Evolutionary conservation across 2,888 invertebrate genomes (phyloP), one percentile per base, ranked within the genome.

Genomic region (Pseudococcus jackbeardsleyi): DNA sequence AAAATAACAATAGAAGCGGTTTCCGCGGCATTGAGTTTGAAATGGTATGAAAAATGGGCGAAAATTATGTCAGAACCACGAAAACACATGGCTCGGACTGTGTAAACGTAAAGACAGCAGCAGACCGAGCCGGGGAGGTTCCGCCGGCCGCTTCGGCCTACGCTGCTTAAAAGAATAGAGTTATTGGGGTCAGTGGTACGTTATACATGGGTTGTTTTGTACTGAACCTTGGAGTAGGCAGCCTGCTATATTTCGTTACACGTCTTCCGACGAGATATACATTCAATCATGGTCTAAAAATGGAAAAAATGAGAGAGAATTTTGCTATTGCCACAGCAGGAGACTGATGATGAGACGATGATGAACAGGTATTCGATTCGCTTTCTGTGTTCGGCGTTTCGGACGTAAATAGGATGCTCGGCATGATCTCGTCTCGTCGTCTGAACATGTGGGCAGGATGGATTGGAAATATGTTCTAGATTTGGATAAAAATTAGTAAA

Each of bases 1-100:
- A 42, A 68, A 33, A 72, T 72, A 72, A 72, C 72, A 72, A 72
- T 72, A 72, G 72, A 72, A 72, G 33, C 33, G 72, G 33, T 72
- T 72, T 72, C 33, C 33, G 72, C 72, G 33, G 39, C 7, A 72
- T 72, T 72, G 33, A 72, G 72, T 72, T 72, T 72, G 72, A 72
- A 72, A 72, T 72, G 15, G 26, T 33, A 33, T 72, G 72, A 72
- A 72, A 72, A 72, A 72, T 72, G 72, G 72, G 6, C 33, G 33
- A 33, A 72, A 72, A 72, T 72, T 72, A 72, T 72, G 72, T 72
- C 72, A 72, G 72, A 72, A 72, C 33, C 72, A 72, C 33, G 39
- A 72, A 72, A 72, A 72, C 72, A 64, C 72, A 72, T 72, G 33
- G 33, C 33, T 72, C 6, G 33, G 33, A 72, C 17, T 39, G 33